Conservation (phyloP, 2,113 vertebrate genomes). For the Steatornis caripensis region DNA sequence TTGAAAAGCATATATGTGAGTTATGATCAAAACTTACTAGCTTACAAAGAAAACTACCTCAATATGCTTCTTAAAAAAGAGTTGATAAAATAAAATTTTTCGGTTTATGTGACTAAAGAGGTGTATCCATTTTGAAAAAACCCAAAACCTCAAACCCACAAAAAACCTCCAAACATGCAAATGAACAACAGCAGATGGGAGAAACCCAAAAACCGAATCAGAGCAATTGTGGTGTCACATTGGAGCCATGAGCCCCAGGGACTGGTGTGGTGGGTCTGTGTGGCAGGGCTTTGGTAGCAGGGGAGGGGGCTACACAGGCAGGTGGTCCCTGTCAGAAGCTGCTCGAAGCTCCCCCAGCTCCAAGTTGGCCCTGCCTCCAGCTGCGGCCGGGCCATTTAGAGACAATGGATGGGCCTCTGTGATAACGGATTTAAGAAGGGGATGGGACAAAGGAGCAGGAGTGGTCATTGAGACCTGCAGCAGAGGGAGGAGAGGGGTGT, state of each 20-base stretch:
- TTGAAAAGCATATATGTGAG: background rate
- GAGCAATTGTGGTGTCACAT: background rate
- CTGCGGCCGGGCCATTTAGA: no score
- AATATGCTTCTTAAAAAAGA: background rate
- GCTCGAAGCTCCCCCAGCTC: no score
- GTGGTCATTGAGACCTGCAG: no score
- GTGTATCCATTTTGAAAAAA: background rate
- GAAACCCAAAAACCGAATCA: background rate
- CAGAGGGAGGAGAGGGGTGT: no score
- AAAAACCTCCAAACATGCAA: background rate
- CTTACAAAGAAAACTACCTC: background rate
- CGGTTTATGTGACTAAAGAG: background rate
- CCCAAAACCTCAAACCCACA: rapidly evolving
- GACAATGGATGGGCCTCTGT: no score
- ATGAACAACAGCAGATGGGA: background rate
- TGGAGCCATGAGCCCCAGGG: background rate
- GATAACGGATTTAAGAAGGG: no score
- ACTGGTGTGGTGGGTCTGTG: no score
- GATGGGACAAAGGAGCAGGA: no score
- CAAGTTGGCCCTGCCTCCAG: no score
- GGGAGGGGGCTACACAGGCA: no score
- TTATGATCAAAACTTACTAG: background rate
- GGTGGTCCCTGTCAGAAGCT: no score
- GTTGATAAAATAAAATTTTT: background rate
- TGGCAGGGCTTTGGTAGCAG: no score